Percentiles rank a stretch among this genome's conserved stretches.
Evolutionary conservation across 1,140 invertebrate species (phyloP).

Genomic region (Tetragnatha versicolor): DNA sequence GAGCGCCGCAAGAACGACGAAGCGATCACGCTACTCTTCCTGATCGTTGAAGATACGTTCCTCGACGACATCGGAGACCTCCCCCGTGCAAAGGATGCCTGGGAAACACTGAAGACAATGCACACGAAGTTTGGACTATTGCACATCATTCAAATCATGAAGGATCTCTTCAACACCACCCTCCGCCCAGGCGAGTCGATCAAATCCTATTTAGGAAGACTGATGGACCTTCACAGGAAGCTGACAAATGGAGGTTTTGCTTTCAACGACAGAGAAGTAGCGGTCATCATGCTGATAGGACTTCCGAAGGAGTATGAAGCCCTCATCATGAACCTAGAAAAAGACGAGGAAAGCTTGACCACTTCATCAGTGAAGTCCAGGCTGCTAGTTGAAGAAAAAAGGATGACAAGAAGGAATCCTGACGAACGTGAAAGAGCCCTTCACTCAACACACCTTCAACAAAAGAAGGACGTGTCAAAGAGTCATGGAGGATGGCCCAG

Average conservation of each 20-base stretch:
- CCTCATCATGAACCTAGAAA: background rate
- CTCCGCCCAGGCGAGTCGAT: background rate
- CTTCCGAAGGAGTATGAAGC: background rate
- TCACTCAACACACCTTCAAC: background rate
- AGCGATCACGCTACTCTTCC: background rate
- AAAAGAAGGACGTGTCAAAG: background rate
- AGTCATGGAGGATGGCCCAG: background rate
- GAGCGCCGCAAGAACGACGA: background rate
- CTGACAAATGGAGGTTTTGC: background rate
- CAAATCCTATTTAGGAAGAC: background rate
- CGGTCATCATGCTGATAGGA: background rate
- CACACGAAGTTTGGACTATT: constrained; percentile 10
- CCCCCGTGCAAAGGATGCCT: background rate
- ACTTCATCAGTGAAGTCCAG: background rate
- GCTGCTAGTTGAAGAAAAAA: background rate
- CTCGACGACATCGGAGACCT: background rate
- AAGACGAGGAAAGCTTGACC: background rate
- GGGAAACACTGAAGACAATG: background rate
- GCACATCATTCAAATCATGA: background rate
- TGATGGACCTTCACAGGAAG: background rate
- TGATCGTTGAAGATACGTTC: too few relatives aligned
- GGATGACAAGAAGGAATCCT: background rate
- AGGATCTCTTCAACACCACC: background rate
- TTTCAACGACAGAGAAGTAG: constrained; percentile 7
- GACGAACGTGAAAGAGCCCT: background rate